Conservation (phyloP, 1,140 invertebrate species). For the Bombus soroeensis region DNA sequence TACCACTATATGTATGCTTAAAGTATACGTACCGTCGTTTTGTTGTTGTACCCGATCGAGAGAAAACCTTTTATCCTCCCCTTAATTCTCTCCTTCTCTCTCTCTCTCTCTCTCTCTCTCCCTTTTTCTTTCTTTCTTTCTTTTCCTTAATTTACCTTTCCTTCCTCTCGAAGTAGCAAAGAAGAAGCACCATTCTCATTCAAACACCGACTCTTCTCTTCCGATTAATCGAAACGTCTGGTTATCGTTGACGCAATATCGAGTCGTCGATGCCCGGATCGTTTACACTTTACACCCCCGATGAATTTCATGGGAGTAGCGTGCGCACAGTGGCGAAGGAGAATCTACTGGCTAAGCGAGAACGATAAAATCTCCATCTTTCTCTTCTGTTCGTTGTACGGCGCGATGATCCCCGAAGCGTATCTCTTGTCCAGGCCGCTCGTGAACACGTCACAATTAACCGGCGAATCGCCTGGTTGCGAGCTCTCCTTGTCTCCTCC, state of each 20-base stretch:
- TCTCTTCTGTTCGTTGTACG: not conserved
- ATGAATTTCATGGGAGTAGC: conserved; percentile 63
- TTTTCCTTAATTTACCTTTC: not conserved
- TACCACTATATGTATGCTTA: conserved; percentile 49
- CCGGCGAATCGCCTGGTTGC: conserved; percentile 7
- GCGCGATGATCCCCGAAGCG: conserved; percentile 4
- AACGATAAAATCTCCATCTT: conserved; percentile 42
- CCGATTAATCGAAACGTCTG: conserved; percentile 70
- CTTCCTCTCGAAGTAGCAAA: not conserved
- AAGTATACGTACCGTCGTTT: conserved; percentile 55
- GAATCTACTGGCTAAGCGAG: not conserved
- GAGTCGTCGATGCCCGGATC: conserved; percentile 58
- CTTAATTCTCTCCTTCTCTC: not conserved
- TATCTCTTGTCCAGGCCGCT: conserved; percentile 18
- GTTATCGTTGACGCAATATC: conserved; percentile 66
- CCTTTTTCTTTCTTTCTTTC: not conserved
- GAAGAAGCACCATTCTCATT: not conserved
- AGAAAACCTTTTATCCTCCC: conserved; percentile 50
- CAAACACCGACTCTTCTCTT: conserved; percentile 12
- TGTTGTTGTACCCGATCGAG: conserved; percentile 47
- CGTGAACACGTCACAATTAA: conserved; percentile 36
- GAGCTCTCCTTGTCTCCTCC: not conserved
- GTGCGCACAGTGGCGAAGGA: conserved; percentile 1
- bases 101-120: not conserved
- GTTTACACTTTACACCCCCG: conserved; percentile 71